Evolutionary conservation across 1,140 invertebrate genomes (phyloP).

Genomic region (Formica exsecta): DNA sequence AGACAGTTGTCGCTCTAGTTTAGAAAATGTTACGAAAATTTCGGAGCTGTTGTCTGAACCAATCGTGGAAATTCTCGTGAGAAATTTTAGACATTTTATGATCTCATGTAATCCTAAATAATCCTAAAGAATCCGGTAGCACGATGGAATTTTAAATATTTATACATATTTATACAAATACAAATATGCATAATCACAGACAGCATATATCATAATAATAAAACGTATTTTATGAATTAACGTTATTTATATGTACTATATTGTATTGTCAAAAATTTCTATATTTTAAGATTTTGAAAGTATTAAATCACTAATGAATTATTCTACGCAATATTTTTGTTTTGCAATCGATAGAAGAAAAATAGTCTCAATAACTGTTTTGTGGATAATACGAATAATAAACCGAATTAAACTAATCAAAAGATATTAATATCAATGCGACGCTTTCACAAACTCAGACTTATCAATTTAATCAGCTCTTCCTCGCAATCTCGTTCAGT

Average conservation of each 20-base stretch:
- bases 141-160: slow-evolving; percentile 21
- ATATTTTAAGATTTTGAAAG: not conserved
- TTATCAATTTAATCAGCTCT: not conserved
- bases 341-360: not conserved
- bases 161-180: not conserved
- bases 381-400: not conserved
- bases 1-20: slow-evolving; percentile 14
- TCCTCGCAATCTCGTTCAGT: not conserved
- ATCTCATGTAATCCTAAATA: not conserved
- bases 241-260: not conserved
- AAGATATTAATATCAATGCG: not conserved
- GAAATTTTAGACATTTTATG: slow-evolving; percentile 24
- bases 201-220: not conserved
- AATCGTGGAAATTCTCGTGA: slow-evolving; percentile 4
- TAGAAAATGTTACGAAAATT: slow-evolving; percentile 43
- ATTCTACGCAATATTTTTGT: not conserved
- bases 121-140: not conserved
- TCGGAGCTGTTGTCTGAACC: slow-evolving; percentile 11
- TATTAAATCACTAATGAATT: not conserved
- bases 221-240: not conserved
- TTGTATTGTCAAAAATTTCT: not conserved
- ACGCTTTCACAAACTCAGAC: not conserved
- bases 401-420: not conserved
- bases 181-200: not conserved
- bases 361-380: not conserved